Percentiles rank a stretch among this genome's conserved stretches.
These are phyloP conservation scores for Ladona fulva DNA, from an alignment of 1,140 invertebrate species.

Conservation along the genomic window DNA sequence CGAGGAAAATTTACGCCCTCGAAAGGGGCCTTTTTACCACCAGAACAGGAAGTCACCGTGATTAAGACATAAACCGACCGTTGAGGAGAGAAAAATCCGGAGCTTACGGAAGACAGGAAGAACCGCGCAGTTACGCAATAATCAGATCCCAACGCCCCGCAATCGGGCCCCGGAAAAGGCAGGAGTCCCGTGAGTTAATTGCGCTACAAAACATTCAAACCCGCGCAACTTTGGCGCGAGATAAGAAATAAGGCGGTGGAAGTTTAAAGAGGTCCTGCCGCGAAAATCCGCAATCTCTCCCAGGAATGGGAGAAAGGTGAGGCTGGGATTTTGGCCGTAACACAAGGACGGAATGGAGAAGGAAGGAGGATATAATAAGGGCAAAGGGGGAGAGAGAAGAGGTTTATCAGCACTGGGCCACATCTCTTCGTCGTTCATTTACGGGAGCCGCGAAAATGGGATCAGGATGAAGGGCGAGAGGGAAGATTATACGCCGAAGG, in stretches of 20 bases:
- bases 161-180: too few relatives aligned
- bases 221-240: not conserved
- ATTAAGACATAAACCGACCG: too few relatives aligned
- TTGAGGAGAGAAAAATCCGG: too few relatives aligned
- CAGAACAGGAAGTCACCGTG: too few relatives aligned
- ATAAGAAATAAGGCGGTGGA: not conserved
- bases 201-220: not conserved
- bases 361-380: not conserved
- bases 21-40: too few relatives aligned
- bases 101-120: too few relatives aligned
- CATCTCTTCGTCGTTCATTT: not conserved
- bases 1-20: too few relatives aligned
- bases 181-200: not conserved
- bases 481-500: not conserved
- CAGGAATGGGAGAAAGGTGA: not conserved
- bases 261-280: not conserved
- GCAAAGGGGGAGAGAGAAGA: not conserved
- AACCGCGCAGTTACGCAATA: too few relatives aligned
- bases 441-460: not conserved
- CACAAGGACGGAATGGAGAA: not conserved
- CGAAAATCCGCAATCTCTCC: too few relatives aligned
- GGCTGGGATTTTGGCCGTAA: not conserved
- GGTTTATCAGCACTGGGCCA: not conserved
- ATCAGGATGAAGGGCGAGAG: not conserved
- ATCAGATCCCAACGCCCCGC: too few relatives aligned